Base-by-base conservation (phyloP, 1,140 invertebrate species). In the Rhopalosiphum padi region DNA sequence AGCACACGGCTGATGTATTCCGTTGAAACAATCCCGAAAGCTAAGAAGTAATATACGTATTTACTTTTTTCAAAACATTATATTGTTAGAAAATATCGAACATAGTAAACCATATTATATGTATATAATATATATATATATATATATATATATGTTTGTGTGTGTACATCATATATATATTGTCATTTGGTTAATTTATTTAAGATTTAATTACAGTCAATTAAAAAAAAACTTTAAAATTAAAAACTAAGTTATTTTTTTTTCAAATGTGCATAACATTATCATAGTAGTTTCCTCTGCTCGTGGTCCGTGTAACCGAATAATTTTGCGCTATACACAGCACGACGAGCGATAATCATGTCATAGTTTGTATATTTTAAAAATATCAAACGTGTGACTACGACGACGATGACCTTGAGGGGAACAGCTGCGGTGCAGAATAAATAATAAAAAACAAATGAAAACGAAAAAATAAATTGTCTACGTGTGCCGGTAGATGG, bases 101-200 rank as follows among this genome's bases (percentile, higher is more conserved):
- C n/a, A n/a, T 15, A n/a, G 15, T 77, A n/a, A n/a, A 77, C n/a
- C 60, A n/a, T 77, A n/a, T 35, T n/a, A 68, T 68, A n/a, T 77
- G n/a, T 60, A 77, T 18, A 6, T 77, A 5, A 2, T 77, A 77
- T 77, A n/a, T n/a, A 15, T 68, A 30, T 30, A 15, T 68, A 68
- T 68, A 15, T 68, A 15, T 68, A 15, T 68, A 0, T 68, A 4
- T 68, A 30, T n/a, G 15, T 77, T n/a, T 68, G 7, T 30, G 5
- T 30, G 55, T 68, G 60, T n/a, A 77, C 15, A 77, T 77, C 60
- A 77, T 68, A 68, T n/a, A 68, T n/a, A 77, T 77, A 68, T 77
- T 77, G 60, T 77, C 60, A n/a, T 77, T 77, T 77, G 60, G 30
- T 77, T 77, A n/a, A 77, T 77, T 77, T 77, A 77, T 77, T 77